Conservation (phyloP, 2,888 invertebrate species). For the Antheraea assamensis region DNA sequence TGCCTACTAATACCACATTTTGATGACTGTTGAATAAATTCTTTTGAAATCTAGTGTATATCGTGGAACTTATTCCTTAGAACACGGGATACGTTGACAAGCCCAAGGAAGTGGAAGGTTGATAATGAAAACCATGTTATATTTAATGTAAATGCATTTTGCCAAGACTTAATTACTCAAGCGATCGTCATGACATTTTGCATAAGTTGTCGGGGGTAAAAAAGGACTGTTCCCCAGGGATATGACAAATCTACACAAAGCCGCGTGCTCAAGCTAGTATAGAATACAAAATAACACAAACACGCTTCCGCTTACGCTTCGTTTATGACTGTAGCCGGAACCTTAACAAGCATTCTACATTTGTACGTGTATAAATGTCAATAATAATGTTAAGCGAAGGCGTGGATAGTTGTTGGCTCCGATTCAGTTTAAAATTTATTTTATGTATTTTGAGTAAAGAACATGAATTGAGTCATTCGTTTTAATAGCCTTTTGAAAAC, state of each 20-base stretch:
- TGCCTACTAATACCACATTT: neutral
- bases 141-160: too few relatives aligned
- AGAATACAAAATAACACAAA: neutral
- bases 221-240: too few relatives aligned
- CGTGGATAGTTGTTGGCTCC: conserved; percentile 10
- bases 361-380: conserved; percentile 17
- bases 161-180: too few relatives aligned
- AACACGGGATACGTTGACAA: too few relatives aligned
- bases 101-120: too few relatives aligned
- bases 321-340: neutral
- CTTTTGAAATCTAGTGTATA: too few relatives aligned
- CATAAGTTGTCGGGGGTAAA: too few relatives aligned
- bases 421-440: conserved; percentile 20
- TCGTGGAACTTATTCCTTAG: too few relatives aligned
- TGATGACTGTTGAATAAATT: neutral
- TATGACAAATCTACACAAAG: too few relatives aligned
- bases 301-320: neutral
- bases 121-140: too few relatives aligned
- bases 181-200: too few relatives aligned
- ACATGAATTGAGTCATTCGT: conserved; percentile 13
- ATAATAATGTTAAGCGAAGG: conserved; percentile 22
- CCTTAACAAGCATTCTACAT: conserved; percentile 10
- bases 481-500: neutral
- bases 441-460: conserved; percentile 18
- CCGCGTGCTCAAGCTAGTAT: too few relatives aligned